Percentiles rank a stretch among this genome's conserved stretches.
These are phyloP conservation scores for Meloidogyne floridensis DNA, from an alignment of 1,140 invertebrate genomes.

Conservation along the genomic window DNA sequence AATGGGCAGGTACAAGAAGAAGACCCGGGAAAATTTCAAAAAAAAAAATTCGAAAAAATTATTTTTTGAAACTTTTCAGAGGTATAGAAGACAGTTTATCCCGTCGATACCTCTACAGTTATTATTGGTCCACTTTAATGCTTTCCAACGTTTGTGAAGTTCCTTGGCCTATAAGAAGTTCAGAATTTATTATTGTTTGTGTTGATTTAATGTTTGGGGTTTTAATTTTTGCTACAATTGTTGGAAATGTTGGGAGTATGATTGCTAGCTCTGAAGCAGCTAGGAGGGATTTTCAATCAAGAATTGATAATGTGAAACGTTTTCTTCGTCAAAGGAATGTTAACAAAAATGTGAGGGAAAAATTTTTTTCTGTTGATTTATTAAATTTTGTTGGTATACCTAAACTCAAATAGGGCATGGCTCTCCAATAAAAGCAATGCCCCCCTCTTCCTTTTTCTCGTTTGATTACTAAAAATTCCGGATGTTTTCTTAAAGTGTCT, in stretches of 20 bases:
- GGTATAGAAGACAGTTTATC: conserved; percentile 46
- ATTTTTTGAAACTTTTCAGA: conserved; percentile 28
- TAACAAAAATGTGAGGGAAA: conserved; percentile 41
- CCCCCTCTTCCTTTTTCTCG: too few relatives aligned
- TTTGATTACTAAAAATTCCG: too few relatives aligned
- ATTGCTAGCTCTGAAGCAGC: conserved; percentile 95
- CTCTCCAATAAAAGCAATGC: too few relatives aligned
- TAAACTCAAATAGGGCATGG: too few relatives aligned
- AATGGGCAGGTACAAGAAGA: conserved; percentile 60
- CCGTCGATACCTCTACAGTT: conserved; percentile 75
- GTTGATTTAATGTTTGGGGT: conserved; percentile 85
- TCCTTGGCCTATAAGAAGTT: conserved; percentile 70
- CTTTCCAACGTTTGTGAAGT: conserved; percentile 83
- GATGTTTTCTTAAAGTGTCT: too few relatives aligned
- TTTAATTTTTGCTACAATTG: conserved; percentile 82
- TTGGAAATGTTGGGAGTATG: conserved; percentile 91
- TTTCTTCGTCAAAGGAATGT: conserved; percentile 79
- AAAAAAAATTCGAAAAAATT: too few relatives aligned
- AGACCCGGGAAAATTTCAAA: conserved; percentile 36
- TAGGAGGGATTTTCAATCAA: conserved; percentile 87
- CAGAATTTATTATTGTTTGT: conserved; percentile 85
- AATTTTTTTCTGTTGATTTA: too few relatives aligned
- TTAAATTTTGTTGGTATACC: too few relatives aligned
- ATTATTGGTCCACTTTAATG: conserved; percentile 94
- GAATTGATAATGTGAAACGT: conserved; percentile 92